Base-by-base conservation (phyloP, 2,888 invertebrate genomes). In the Boloria selene region DNA sequence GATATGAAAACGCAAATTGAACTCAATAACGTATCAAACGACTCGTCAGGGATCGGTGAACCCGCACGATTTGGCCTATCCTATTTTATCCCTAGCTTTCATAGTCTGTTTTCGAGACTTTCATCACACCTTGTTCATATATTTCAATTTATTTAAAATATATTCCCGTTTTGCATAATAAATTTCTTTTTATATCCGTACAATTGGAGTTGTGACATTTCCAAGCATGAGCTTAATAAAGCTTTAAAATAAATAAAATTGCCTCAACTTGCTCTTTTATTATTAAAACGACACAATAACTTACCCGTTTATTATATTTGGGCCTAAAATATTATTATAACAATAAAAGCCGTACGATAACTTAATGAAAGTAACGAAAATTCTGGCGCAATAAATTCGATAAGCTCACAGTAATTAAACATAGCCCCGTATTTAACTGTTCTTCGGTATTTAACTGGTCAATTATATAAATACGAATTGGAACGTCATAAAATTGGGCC, bases 401-500 rank as follows among this genome's bases (percentile, higher is more conserved):
- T 74, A 75, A 75, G 73, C 74, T 73, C 71, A 72, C 74, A 73
- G 75, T 82, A 83, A 83, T 84, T 80, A 84, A 82, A 76, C 73
- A 74, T 74, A 65, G 76, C 54, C 75, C 73, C 77, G 78, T 59
- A 51, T 52, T 59, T 47, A 58, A 58, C 58, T 58, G 56, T 17
- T 58, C 64, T 51, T 75, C 80, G 77, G 79, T 82, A 81, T 83
- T 86, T 82, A 84, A 81, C 83, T 80, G 84, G 83, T 85, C 87
- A 85, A 86, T 87, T 87, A 85, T 87, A 84, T 82, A 83, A 84
- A 85, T 87, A 77, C 74, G 81, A 81, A 84, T 71, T 84, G 79
- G 81, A 84, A 85, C 80, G 85, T 85, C 85, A 89, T 90, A 89
- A 90, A 90, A 88, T 83, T 83, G 86, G 77, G 79, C 80, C 76